Conservation (phyloP, 2,113 vertebrate species). For the Zosterops borbonicus region DNA sequence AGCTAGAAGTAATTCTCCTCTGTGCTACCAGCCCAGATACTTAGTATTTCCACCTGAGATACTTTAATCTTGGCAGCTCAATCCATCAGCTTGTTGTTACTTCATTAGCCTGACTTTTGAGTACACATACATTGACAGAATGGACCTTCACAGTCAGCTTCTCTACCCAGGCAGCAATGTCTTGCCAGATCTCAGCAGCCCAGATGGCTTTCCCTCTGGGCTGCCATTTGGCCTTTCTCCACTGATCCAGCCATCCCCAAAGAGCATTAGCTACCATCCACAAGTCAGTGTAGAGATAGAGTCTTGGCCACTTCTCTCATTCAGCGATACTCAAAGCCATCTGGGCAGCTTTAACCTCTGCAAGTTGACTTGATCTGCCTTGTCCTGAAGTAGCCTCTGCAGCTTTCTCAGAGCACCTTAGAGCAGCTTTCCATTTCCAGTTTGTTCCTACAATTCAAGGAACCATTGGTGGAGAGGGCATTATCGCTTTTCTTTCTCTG, state of each 20-base stretch:
- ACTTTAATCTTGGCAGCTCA: neutral
- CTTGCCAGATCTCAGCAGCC: neutral
- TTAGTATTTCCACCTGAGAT: neutral
- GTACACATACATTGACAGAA: rapidly evolving
- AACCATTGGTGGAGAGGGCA: neutral
- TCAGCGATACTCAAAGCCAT: neutral
- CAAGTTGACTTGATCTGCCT: neutral
- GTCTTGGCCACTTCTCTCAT: neutral
- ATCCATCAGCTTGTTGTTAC: too few relatives aligned
- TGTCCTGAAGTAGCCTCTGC: neutral
- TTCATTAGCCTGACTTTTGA: neutral
- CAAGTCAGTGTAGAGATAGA: neutral
- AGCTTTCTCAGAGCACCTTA: neutral
- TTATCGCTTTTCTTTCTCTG: neutral
- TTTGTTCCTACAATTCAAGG: neutral
- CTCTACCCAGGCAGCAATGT: rapidly evolving
- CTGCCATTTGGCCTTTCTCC: neutral
- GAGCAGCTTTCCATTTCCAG: neutral
- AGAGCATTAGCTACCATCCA: neutral
- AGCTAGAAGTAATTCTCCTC: neutral
- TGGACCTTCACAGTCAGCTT: neutral
- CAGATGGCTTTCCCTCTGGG: neutral
- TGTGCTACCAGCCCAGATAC: neutral
- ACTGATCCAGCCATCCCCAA: neutral
- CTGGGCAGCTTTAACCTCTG: neutral